Conservation (phyloP, 2,113 vertebrate species). For the Gila orcuttii region DNA sequence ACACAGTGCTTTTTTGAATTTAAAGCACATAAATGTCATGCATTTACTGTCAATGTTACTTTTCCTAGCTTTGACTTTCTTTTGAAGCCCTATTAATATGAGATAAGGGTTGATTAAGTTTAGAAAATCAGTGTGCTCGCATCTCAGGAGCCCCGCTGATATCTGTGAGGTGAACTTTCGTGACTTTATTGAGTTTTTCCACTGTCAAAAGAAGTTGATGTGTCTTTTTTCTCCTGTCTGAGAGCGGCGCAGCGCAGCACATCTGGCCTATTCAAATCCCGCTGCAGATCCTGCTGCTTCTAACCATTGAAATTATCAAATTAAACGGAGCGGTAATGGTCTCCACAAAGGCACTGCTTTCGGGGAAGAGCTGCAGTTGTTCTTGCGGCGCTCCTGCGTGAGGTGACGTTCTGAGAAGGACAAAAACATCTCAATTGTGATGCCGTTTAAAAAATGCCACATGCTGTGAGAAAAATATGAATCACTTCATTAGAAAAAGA, state of each 20-base stretch:
- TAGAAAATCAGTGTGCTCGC: background rate
- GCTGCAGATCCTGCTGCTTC: constrained; percentile 21
- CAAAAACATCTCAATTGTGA: constrained; percentile 47
- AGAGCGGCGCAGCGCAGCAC: background rate
- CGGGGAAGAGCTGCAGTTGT: constrained; percentile 9
- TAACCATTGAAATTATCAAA: constrained; percentile 33
- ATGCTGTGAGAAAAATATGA: constrained; percentile 46
- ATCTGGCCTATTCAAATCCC: constrained; percentile 17
- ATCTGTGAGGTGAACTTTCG: background rate
- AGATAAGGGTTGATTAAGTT: constrained; percentile 10
- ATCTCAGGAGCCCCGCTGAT: constrained; percentile 14
- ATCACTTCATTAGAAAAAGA: constrained; percentile 48
- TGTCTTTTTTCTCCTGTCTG: constrained; percentile 10
- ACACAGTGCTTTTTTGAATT: too few species aligned
- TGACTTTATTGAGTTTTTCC: constrained; percentile 9
- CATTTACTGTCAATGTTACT: background rate
- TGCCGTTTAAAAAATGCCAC: constrained; percentile 41
- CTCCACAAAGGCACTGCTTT: background rate
- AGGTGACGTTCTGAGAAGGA: constrained; percentile 19
- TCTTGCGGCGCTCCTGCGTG: background rate
- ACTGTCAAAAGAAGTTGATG: constrained; percentile 13
- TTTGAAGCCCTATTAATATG: constrained; percentile 25
- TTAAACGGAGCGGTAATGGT: constrained; percentile 14
- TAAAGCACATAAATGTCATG: background rate
- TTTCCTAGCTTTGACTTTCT: background rate